Evolutionary conservation across 2,113 vertebrate species (phyloP), one percentile per base, ranked within the genome.

Genomic region (Callorhinus ursinus): DNA sequence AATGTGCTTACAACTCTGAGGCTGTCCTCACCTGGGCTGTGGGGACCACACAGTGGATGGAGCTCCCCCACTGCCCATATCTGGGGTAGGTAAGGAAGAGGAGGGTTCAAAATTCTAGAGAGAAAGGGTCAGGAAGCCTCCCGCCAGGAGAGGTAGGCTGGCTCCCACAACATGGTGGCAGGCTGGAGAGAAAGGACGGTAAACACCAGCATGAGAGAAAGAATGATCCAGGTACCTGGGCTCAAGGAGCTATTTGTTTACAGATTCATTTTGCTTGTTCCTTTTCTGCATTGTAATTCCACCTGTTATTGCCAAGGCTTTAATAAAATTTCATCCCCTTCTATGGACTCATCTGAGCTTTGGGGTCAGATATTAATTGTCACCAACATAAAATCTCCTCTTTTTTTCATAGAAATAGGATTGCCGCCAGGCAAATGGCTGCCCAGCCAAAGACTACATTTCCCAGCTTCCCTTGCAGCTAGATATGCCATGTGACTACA

Each of bases 401-500:
- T 77, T 59, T 81, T 69, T 93, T 91, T 67, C 33, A 59, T 22
- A 72, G 91, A 85, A 82, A 85, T 28, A 84, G 82, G 49, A 87
- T n/a, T 67, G 39, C 89, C 33, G 59, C 36, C 7, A 11, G 65
- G 55, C 13, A 9, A 6, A 46, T 33, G 51, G 31, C 57, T 69
- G 24, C 42, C 59, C 69, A 15, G 5, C 42, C 22, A 63, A 80
- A 81, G 69, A 93, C 71, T 65, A 63, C 39, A 71, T 85, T 65
- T 95, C 77, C 92, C 51, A 93, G 61, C 21, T 39, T 80, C 55
- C 76, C n/a, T 93, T 90, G 81, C 26, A 88, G 51, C 69, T 71
- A 69, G 18, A 24, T 8, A 11, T 74, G 26, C 55, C 51, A 11
- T 10, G 24, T 61, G 63, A 74, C 91, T n/a, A 1, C 5, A 65